Conservation (phyloP, 2,888 invertebrate species). For the Epirrhoe alternata region DNA sequence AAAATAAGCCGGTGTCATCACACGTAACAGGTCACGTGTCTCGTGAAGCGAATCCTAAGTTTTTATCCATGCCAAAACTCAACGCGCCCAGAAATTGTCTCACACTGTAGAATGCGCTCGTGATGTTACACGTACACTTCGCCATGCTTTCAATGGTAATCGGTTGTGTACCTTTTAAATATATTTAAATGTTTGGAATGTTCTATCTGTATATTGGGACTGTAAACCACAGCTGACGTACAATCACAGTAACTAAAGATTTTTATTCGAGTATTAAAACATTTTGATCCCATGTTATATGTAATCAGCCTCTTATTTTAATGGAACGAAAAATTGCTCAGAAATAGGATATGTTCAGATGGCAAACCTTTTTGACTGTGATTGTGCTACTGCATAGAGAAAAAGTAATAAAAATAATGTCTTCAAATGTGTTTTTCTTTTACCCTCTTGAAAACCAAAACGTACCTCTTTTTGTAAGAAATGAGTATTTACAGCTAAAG, state of each 20-base stretch:
- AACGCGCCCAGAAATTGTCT: no score
- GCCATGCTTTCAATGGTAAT: conserved; percentile 31
- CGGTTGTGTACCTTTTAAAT: conserved; percentile 19
- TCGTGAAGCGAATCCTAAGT: no score
- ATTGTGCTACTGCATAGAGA: conserved; percentile 42
- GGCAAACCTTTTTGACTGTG: conserved; percentile 36
- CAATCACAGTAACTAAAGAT: conserved; percentile 35
- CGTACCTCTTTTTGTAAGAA: background rate
- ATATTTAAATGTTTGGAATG: conserved; percentile 35
- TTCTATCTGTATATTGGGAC: conserved; percentile 33
- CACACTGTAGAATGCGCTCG: no score
- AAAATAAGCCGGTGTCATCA: no score
- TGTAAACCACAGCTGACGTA: conserved; percentile 30
- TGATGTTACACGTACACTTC: background rate
- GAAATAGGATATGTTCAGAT: conserved; percentile 10
- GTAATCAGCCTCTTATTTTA: background rate
- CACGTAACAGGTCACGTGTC: no score
- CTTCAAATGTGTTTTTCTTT: conserved; percentile 16
- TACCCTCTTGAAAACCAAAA: background rate
- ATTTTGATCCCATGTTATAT: background rate
- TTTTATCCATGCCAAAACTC: no score
- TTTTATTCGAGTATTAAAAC: conserved; percentile 4
- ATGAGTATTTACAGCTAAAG: background rate
- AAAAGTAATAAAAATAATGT: conserved; percentile 33
- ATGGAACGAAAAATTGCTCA: conserved; percentile 18